Base-by-base conservation (phyloP, 2,113 vertebrate genomes). In the Psilopogon haemacephalus region DNA sequence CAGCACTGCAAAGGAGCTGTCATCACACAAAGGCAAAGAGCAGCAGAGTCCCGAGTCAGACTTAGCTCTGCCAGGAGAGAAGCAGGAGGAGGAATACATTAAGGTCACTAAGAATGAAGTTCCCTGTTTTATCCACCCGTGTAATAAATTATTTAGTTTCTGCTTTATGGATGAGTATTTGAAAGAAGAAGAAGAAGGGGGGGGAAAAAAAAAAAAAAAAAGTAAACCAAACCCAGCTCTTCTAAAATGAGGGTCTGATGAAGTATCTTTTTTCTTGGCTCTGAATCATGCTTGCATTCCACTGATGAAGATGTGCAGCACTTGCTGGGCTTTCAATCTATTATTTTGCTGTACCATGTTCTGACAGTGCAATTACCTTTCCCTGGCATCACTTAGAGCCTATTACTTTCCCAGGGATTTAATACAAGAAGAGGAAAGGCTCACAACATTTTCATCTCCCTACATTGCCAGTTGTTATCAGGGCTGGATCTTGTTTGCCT, bases 1-100 rank as follows among this genome's bases (percentile, higher is more conserved):
- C 8, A 6, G 50, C 0, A 19, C 79, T 50, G 73, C 58, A 15
- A 35, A 35, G 42, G 71, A 50, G 74, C 85, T 90, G 92, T 68
- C 86, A 84, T 5, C 3, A 2, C 8, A 40, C 70, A 38, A 14
- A 62, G 75, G 54, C 48, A 27, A 27, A 75, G 90, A 78, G 73
- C 28, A 73, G 75, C 91, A 37, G 50, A 37, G 89, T 64, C 69
- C 80, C 62, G 0, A 30, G 55, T 7, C 84, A 89, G 88, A 37
- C 81, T 75, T 5, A 37, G 33, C 32, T 15, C 68, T 89, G 78
- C 0, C 0, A 95, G 84, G 74, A 90, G 71, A 94, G 86, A 79
- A 95, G 93, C 52, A 13, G 96, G 85, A 81, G 94, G 95, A 95
- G 96, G 95, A 95, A 93, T 95, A 55, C 52, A 93, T 96, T 92